phyloP scores from a whole-genome alignment of 2,888 invertebrate genomes.

The Acanthosepion pharaonis region DNA sequence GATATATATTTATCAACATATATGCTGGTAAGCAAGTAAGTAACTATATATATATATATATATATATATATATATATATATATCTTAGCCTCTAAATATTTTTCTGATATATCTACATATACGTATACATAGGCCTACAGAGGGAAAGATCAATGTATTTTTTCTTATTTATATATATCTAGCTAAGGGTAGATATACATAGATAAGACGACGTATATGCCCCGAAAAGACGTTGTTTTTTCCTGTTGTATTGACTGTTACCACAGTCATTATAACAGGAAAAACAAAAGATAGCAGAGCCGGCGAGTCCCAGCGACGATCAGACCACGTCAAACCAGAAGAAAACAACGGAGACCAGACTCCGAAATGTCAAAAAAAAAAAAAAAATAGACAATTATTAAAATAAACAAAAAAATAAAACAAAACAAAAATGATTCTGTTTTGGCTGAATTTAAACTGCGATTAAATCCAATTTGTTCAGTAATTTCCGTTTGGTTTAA shows the following conservation, averaged over 20 bases:
- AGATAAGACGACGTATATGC: conserved; percentile 2
- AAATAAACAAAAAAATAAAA: not conserved
- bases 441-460: not conserved
- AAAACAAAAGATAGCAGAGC: not conserved
- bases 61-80: not conserved
- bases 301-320: not conserved
- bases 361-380: not conserved
- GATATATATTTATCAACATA: not conserved
- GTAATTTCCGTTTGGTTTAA: not conserved
- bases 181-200: not conserved
- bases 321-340: not conserved
- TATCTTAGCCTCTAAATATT: no score
- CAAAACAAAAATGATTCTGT: not conserved
- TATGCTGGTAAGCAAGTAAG: not conserved
- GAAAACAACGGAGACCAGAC: not conserved
- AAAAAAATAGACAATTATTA: no score
- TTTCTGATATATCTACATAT: not conserved
- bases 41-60: not conserved
- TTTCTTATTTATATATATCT: not conserved
- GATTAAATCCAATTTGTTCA: not conserved
- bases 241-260: not conserved
- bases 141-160: not conserved
- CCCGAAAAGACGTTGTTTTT: not conserved
- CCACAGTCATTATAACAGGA: not conserved
- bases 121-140: not conserved